Percentiles rank a stretch among this genome's conserved stretches.
phyloP scores from a whole-genome alignment of 92 coral and sea anemone species.

The Zoanthus sociatus region DNA sequence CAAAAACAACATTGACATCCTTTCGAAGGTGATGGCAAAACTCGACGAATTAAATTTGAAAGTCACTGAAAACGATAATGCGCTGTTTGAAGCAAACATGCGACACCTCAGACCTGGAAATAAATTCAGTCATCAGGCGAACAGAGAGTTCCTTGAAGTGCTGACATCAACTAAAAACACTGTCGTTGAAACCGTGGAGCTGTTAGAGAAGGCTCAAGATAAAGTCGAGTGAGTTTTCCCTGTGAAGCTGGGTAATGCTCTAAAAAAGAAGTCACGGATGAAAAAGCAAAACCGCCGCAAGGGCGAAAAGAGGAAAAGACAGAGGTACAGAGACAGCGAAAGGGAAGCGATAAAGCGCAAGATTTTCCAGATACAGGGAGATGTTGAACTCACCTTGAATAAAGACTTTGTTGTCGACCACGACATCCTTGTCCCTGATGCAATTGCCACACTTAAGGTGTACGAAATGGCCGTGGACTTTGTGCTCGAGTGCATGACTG shows the following conservation, averaged over 20 bases:
- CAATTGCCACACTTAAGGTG: slow-evolving; percentile 19
- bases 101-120: slow-evolving; percentile 47
- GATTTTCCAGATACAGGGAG: slow-evolving; percentile 63
- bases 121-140: slow-evolving; percentile 55
- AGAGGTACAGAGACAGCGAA: slow-evolving; percentile 48
- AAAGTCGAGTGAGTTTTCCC: slow-evolving; percentile 65
- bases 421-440: slow-evolving; percentile 28
- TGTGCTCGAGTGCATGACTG: too few species aligned
- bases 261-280: slow-evolving; percentile 67
- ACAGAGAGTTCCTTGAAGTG: slow-evolving; percentile 51
- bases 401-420: slow-evolving; percentile 24
- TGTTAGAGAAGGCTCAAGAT: slow-evolving; percentile 72
- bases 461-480: slow-evolving; percentile 12
- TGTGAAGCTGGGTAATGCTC: slow-evolving; percentile 57
- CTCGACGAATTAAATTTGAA: slow-evolving; percentile 54
- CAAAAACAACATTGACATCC: slow-evolving; percentile 60
- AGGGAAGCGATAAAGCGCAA: slow-evolving; percentile 63
- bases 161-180: slow-evolving; percentile 48
- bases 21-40: slow-evolving; percentile 55
- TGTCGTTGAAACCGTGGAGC: slow-evolving; percentile 68
- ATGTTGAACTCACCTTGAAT: slow-evolving; percentile 35
- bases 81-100: slow-evolving; percentile 60
- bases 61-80: slow-evolving; percentile 56
- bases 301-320: slow-evolving; percentile 62
- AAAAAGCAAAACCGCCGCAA: slow-evolving; percentile 69